These are phyloP conservation scores for Pithys albifrons DNA, from an alignment of 2,113 vertebrate genomes.

Conservation along the genomic window DNA sequence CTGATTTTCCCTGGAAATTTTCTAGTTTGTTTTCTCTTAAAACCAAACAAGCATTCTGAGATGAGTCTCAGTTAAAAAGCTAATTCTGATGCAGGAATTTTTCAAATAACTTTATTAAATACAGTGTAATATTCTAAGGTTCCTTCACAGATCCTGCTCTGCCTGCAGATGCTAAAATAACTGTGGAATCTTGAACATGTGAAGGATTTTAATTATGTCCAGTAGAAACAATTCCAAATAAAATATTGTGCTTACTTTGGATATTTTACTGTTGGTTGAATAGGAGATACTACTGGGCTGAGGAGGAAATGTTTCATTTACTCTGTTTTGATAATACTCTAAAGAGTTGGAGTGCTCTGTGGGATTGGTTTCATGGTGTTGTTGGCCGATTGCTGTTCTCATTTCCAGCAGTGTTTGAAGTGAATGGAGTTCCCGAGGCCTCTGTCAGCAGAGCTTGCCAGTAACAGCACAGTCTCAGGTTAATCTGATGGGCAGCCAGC, in stretches of 20 bases:
- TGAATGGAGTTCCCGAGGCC: background rate
- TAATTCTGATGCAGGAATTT: background rate
- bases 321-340: background rate
- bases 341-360: background rate
- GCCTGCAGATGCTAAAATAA: background rate
- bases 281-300: background rate
- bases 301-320: background rate
- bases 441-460: background rate
- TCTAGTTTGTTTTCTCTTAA: background rate
- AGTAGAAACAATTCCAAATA: background rate
- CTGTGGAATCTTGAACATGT: background rate
- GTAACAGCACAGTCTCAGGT: background rate
- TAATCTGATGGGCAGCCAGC: constrained; percentile 24
- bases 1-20: background rate
- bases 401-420: background rate
- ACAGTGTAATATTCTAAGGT: background rate
- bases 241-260: background rate
- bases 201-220: background rate
- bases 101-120: background rate
- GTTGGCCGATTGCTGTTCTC: background rate
- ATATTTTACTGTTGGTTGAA: background rate
- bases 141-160: background rate
- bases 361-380: background rate
- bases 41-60: background rate
- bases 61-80: background rate